Percentiles rank a stretch among this genome's conserved stretches.
These are phyloP conservation scores for Zygothrica quintamaculata DNA, from an alignment of 2,888 invertebrate species.

Conservation along the genomic window DNA sequence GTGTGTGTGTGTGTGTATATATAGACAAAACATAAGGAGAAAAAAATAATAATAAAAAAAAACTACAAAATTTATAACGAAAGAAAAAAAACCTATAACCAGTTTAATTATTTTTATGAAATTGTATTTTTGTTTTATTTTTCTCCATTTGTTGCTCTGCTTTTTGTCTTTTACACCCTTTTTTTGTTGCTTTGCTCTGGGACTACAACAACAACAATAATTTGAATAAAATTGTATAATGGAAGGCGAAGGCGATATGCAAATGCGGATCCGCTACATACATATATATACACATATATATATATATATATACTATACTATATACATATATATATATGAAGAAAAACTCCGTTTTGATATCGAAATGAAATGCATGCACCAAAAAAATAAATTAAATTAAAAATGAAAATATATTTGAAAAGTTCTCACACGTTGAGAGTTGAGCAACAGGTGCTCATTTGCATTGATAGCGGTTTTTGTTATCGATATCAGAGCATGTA, in stretches of 20 bases:
- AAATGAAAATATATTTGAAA: slow-evolving; percentile 43
- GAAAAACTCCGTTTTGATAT: slow-evolving; percentile 52
- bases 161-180: slow-evolving; percentile 52
- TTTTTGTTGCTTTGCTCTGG: slow-evolving; percentile 34
- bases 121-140: slow-evolving; percentile 54
- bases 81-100: slow-evolving; percentile 68
- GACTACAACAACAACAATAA: slow-evolving; percentile 44
- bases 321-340: slow-evolving; percentile 30
- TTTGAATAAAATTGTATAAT: slow-evolving; percentile 79
- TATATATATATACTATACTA: not conserved
- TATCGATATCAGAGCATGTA: slow-evolving; percentile 39
- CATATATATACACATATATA: slow-evolving; percentile 13
- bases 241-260: slow-evolving; percentile 46
- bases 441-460: slow-evolving; percentile 64
- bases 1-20: slow-evolving; percentile 10
- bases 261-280: slow-evolving; percentile 42
- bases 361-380: slow-evolving; percentile 40
- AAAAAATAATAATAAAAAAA: slow-evolving; percentile 21
- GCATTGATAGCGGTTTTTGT: slow-evolving; percentile 46
- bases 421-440: slow-evolving; percentile 62
- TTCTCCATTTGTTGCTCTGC: slow-evolving; percentile 29
- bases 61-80: slow-evolving; percentile 11
- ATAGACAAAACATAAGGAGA: slow-evolving; percentile 54
- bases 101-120: slow-evolving; percentile 79
- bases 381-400: no score